phyloP scores from a whole-genome alignment of 2,113 vertebrate species.

The Taurulus bubalis region DNA sequence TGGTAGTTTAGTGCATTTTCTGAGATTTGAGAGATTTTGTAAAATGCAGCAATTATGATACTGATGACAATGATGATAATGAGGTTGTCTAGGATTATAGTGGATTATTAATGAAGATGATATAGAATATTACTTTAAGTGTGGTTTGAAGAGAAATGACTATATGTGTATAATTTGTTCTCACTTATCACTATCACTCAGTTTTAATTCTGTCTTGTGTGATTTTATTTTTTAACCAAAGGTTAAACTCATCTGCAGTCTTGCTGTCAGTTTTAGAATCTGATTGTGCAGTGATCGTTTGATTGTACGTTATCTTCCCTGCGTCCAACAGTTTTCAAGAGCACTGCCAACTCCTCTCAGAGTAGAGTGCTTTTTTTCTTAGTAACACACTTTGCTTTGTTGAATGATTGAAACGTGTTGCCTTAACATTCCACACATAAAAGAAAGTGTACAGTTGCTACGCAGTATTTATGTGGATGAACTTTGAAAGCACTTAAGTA shows the following conservation, averaged over 20 bases:
- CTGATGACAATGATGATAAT: not conserved
- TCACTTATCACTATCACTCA: not conserved
- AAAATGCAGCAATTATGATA: not conserved
- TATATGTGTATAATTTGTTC: not conserved
- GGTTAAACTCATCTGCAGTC: conserved; percentile 4
- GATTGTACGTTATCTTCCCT: not conserved
- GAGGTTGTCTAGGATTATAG: not conserved
- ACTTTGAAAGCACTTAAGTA: not conserved
- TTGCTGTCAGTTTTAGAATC: not conserved
- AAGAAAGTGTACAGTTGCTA: not conserved
- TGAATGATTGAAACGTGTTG: not conserved
- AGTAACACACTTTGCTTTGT: not conserved
- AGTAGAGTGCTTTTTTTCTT: not conserved
- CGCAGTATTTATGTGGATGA: not conserved
- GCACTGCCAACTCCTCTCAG: not conserved
- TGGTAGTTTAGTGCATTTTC: not conserved
- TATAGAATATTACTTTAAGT: not conserved
- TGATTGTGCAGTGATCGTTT: not conserved
- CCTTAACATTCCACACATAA: not conserved
- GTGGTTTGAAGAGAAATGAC: not conserved
- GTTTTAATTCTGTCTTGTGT: not conserved
- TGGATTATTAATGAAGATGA: conserved; percentile 6
- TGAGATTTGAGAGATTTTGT: conserved; percentile 1
- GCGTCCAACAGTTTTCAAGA: not conserved
- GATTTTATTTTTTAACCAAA: conserved; percentile 10